These are phyloP conservation scores for Melanotaenia pygmaea DNA, from an alignment of 2,797 vertebrate species.

Conservation along the genomic window DNA sequence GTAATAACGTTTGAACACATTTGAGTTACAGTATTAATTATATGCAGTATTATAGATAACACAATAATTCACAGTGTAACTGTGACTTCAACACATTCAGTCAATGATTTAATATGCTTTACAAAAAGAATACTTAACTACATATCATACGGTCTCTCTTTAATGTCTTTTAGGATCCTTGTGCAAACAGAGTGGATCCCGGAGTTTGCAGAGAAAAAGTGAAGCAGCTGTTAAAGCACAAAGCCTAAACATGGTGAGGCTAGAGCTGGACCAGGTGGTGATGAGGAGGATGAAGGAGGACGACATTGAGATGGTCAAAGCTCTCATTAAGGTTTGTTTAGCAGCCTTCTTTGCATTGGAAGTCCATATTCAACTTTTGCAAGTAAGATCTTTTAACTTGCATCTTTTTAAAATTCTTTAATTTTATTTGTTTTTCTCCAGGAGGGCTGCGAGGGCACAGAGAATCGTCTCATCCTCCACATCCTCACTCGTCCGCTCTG, in stretches of 20 bases:
- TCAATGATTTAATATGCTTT: too few species aligned
- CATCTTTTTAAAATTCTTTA: background rate
- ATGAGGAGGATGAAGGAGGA: constrained; percentile 89
- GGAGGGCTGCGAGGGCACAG: constrained; percentile 89
- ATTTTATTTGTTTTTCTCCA: constrained; percentile 47
- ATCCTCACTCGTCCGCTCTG: constrained; percentile 88
- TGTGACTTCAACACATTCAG: too few species aligned
- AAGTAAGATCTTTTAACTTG: background rate
- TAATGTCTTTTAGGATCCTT: constrained; percentile 30
- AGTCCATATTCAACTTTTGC: background rate
- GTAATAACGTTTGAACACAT: background rate
- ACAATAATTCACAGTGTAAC: background rate
- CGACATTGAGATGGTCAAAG: constrained; percentile 88
- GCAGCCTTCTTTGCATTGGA: background rate
- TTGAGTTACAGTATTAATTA: background rate
- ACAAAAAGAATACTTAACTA: background rate
- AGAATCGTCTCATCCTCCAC: constrained; percentile 90
- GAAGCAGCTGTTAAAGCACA: constrained; percentile 24
- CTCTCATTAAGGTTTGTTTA: constrained; percentile 87
- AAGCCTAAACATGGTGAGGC: constrained; percentile 76
- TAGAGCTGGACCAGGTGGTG: constrained; percentile 81
- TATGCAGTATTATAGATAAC: background rate
- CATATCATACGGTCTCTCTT: background rate
- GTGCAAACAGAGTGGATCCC: constrained; percentile 38
- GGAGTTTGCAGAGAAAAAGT: constrained; percentile 6